A percentile compares a stretch with the other conserved stretches of the same genome.
Evolutionary conservation across 2,888 invertebrate genomes (phyloP).

Genomic region (Alloscopus bannaensis): DNA sequence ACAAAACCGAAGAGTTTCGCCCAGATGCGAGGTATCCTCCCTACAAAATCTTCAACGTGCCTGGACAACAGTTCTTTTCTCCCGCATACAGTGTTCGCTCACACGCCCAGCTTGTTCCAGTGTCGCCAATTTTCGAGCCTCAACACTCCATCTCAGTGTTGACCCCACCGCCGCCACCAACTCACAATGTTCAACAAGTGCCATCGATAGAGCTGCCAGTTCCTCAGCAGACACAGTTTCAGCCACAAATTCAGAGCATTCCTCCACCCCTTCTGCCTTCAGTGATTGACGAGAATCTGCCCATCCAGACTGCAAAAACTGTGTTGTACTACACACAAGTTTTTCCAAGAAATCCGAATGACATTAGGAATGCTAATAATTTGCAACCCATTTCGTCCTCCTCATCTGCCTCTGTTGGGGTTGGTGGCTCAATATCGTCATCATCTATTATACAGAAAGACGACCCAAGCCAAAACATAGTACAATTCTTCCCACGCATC

Average conservation of each 20-base stretch:
- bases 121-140: background rate
- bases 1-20: constrained; percentile 51
- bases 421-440: background rate
- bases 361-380: constrained; percentile 15
- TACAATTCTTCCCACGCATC: constrained; percentile 50
- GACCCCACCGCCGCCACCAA: background rate
- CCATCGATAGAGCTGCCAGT: constrained; percentile 3
- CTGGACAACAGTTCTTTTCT: constrained; percentile 42
- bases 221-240: constrained; percentile 20
- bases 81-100: background rate
- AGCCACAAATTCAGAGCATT: constrained; percentile 38
- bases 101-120: background rate
- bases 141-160: background rate
- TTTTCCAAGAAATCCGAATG: constrained; percentile 33
- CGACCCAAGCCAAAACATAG: constrained; percentile 53
- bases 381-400: background rate
- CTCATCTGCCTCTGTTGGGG: constrained; percentile 20
- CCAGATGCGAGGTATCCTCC: constrained; percentile 41
- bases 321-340: constrained; percentile 55
- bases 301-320: constrained; percentile 55
- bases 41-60: constrained; percentile 43
- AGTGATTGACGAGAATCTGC: constrained; percentile 42
- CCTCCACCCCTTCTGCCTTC: constrained; percentile 35
- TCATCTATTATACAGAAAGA: constrained; percentile 28
- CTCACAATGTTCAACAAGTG: background rate